These are phyloP conservation scores for Anas platyrhynchos DNA, from an alignment of 2,113 vertebrate genomes.

Conservation along the genomic window DNA sequence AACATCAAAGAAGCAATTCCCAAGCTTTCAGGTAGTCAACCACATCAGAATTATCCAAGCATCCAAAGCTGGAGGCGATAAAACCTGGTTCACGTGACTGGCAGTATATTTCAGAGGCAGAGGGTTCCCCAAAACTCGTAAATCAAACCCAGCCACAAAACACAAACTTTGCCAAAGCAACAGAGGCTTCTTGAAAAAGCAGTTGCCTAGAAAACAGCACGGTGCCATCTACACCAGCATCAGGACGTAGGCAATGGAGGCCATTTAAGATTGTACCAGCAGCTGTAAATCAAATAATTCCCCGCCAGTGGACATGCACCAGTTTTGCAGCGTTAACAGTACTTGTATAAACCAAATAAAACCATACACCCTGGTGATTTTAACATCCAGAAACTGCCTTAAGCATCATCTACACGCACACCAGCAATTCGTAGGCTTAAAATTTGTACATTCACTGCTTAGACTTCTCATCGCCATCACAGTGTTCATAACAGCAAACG, in stretches of 20 bases:
- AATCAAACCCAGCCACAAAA: background rate
- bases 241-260: background rate
- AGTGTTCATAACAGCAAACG: background rate
- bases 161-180: background rate
- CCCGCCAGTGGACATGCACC: background rate
- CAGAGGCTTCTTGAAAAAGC: background rate
- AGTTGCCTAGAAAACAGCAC: background rate
- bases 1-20: background rate
- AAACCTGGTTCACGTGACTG: background rate
- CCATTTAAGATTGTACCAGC: background rate
- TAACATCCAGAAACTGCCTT: background rate
- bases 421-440: background rate
- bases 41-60: background rate
- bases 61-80: background rate
- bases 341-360: background rate
- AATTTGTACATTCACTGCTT: background rate
- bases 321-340: background rate
- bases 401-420: background rate
- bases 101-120: background rate
- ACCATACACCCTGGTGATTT: fast-evolving
- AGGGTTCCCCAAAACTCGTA: background rate
- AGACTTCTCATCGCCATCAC: background rate
- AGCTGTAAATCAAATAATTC: background rate
- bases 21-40: background rate
- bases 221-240: background rate